phyloP scores from a whole-genome alignment of 1,140 invertebrate genomes.

The Hestina assimilis region DNA sequence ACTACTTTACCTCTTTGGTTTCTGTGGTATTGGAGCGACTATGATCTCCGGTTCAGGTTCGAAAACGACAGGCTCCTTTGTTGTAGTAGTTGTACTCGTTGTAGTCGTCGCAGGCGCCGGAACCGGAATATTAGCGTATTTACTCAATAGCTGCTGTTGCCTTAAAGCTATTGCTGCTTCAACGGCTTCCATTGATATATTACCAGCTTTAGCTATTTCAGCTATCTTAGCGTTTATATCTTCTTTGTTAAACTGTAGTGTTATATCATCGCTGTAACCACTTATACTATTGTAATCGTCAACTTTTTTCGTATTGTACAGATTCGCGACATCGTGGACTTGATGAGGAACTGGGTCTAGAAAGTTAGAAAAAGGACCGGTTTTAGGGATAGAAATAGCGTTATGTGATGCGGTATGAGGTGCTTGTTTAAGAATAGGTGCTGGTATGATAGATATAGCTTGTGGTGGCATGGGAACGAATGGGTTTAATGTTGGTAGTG shows the following conservation, averaged over 20 bases:
- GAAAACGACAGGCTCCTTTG: constrained; percentile 62
- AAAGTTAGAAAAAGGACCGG: constrained; percentile 72
- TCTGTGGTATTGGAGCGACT: constrained; percentile 47
- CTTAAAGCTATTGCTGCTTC: constrained; percentile 84
- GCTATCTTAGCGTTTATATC: constrained; percentile 73
- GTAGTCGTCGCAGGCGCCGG: constrained; percentile 74
- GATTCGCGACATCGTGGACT: constrained; percentile 58
- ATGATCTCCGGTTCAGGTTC: constrained; percentile 65
- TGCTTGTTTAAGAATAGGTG: constrained; percentile 55
- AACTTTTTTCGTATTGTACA: constrained; percentile 67
- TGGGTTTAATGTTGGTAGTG: constrained; percentile 76
- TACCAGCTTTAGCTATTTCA: constrained; percentile 81
- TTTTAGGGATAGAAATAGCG: constrained; percentile 53
- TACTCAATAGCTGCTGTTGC: constrained; percentile 82
- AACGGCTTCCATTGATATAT: constrained; percentile 86
- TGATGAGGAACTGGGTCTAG: constrained; percentile 69
- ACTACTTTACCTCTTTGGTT: constrained; percentile 67
- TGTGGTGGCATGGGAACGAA: constrained; percentile 68
- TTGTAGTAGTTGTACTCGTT: constrained; percentile 74
- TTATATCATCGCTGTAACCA: constrained; percentile 67
- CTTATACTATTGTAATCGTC: constrained; percentile 72
- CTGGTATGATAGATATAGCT: constrained; percentile 62
- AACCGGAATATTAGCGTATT: constrained; percentile 75
- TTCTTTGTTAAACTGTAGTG: constrained; percentile 65
- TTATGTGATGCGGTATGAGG: constrained; percentile 36